A percentile compares a stretch with the other conserved stretches of the same genome.
Conservation (phyloP, 1,140 invertebrate genomes). For the Bombus superbus region DNA sequence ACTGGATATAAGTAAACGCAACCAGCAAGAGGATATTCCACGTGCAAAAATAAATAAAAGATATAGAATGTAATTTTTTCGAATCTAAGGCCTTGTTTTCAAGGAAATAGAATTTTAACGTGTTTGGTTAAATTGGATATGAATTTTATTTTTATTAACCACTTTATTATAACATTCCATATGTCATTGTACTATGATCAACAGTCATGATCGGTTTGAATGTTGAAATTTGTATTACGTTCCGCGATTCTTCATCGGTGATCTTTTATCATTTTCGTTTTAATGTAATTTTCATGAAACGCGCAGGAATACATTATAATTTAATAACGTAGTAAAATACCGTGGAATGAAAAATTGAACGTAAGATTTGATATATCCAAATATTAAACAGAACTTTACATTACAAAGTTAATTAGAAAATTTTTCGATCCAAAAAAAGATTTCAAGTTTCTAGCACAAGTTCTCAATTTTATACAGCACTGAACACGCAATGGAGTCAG, state of each 20-base stretch:
- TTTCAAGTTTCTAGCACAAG: neutral
- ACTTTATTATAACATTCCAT: neutral
- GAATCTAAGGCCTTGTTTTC: no score
- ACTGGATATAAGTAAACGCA: no score
- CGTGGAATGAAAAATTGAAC: neutral
- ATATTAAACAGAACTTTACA: no score
- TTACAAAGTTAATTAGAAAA: neutral
- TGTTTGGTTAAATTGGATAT: no score
- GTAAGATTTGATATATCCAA: neutral
- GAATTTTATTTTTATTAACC: neutral
- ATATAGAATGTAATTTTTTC: no score
- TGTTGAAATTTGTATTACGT: constrained; percentile 7
- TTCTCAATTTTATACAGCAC: neutral
- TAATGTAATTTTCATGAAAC: neutral
- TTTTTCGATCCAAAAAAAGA: neutral
- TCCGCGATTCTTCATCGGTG: neutral
- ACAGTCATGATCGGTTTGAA: neutral
- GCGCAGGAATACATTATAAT: neutral
- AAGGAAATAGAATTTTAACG: no score
- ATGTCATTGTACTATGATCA: neutral
- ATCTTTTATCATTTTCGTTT: neutral
- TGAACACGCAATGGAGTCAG: neutral
- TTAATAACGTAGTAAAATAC: neutral
- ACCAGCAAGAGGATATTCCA: no score
- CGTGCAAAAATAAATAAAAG: no score